A percentile compares a stretch with the other conserved stretches of the same genome.
Conservation (phyloP, 2,797 vertebrate genomes). For the Pogoniulus pusillus region DNA sequence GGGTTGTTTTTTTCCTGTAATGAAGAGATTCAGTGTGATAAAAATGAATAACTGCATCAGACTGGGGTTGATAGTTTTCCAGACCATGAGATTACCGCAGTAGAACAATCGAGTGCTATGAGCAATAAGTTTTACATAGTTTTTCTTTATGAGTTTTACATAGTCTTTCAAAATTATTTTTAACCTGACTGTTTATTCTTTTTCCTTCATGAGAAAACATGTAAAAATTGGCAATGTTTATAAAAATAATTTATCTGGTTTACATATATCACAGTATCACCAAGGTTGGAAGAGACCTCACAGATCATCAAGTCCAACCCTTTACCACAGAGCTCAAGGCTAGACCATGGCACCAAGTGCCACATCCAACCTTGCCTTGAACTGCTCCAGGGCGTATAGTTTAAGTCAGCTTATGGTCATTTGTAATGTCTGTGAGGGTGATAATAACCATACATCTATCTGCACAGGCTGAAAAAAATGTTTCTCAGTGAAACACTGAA, state of each 20-base stretch:
- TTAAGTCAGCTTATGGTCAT: neutral
- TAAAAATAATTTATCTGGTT: neutral
- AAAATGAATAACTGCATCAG: neutral
- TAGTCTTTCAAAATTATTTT: neutral
- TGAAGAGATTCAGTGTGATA: neutral
- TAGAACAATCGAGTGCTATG: neutral
- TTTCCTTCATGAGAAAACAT: neutral
- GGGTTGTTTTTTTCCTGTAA: neutral
- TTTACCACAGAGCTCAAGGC: no score
- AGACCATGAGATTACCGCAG: neutral
- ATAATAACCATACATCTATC: accelerated
- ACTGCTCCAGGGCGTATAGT: no score
- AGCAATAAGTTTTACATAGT: neutral
- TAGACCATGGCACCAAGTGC: no score
- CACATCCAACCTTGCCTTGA: no score
- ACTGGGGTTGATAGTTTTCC: neutral
- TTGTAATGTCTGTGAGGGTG: neutral
- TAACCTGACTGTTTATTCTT: neutral
- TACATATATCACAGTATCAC: no score
- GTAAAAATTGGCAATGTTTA: neutral
- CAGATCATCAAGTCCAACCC: no score
- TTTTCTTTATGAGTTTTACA: neutral
- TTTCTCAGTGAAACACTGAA: neutral
- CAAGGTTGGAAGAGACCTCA: no score
- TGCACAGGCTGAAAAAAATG: neutral